phyloP scores from a whole-genome alignment of 2,888 invertebrate species.

The Cerceris rybyensis region DNA sequence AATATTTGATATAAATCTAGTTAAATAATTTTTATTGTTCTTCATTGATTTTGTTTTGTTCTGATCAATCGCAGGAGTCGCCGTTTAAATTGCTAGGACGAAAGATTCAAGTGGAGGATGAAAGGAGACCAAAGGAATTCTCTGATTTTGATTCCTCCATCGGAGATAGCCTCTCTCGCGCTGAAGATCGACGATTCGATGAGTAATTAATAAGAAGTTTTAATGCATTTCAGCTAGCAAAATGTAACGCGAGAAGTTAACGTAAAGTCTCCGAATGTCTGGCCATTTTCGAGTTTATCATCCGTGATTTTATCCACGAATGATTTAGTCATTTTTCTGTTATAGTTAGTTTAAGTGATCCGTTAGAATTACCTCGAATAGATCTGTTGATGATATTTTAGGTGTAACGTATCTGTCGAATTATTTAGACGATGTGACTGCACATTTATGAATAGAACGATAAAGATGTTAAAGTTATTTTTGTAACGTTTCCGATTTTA shows the following conservation, averaged over 20 bases:
- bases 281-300: background rate
- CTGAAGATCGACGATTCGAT: conserved; percentile 36
- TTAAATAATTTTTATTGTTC: background rate
- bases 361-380: background rate
- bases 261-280: too few species aligned
- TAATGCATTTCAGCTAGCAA: too few species aligned
- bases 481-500: conserved; percentile 1
- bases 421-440: too few species aligned
- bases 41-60: conserved; percentile 1
- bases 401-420: background rate
- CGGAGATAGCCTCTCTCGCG: conserved; percentile 33
- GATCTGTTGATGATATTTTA: background rate
- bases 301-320: conserved; percentile 16
- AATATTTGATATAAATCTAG: too few species aligned
- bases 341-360: background rate
- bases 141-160: conserved; percentile 72
- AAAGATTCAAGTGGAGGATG: conserved; percentile 28
- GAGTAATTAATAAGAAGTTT: conserved; percentile 3
- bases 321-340: conserved; percentile 2
- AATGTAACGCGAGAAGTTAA: too few species aligned
- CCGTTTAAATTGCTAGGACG: conserved; percentile 74
- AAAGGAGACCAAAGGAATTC: conserved; percentile 56
- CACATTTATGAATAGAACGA: background rate
- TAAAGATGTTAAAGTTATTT: background rate
- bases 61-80: conserved; percentile 65